A percentile compares a stretch with the other conserved stretches of the same genome.
Evolutionary conservation across 37 sponge, comb jelly and placozoan genomes (phyloP).

Genomic region (Halisarca cf. caerulea): DNA sequence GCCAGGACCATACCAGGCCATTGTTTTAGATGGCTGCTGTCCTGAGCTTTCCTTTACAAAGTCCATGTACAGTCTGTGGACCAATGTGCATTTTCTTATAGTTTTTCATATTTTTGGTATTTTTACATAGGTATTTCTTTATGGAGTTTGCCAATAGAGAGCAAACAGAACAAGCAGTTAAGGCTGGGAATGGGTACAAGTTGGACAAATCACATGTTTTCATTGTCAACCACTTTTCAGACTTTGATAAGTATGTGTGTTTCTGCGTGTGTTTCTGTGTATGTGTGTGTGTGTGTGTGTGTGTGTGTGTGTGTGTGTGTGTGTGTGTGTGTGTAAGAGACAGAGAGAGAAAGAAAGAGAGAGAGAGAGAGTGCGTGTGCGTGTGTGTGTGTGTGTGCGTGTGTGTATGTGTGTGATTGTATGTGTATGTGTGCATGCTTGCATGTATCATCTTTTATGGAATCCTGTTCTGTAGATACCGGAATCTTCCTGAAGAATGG

Average conservation of each 20-base stretch:
- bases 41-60: not conserved
- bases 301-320: conserved; percentile 8
- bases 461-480: conserved; percentile 50
- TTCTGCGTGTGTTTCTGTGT: not conserved
- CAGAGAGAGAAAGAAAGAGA: too few relatives aligned
- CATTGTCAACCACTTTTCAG: conserved; percentile 83
- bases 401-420: conserved; percentile 13
- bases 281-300: conserved; percentile 13
- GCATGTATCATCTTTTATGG: not conserved
- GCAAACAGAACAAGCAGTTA: conserved; percentile 84
- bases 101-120: not conserved
- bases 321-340: conserved; percentile 11
- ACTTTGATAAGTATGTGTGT: conserved; percentile 92
- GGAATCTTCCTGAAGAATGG: conserved; percentile 60
- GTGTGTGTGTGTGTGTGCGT: not conserved
- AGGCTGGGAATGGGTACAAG: conserved; percentile 91
- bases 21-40: not conserved
- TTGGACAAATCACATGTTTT: conserved; percentile 96
- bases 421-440: not conserved
- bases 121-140: conserved; percentile 67
- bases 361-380: too few relatives aligned
- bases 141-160: conserved; percentile 74
- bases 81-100: not conserved
- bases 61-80: not conserved
- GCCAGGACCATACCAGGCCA: not conserved